Base-by-base conservation (phyloP, 2,888 invertebrate genomes). In the Lordiphosa andalusiaca region DNA sequence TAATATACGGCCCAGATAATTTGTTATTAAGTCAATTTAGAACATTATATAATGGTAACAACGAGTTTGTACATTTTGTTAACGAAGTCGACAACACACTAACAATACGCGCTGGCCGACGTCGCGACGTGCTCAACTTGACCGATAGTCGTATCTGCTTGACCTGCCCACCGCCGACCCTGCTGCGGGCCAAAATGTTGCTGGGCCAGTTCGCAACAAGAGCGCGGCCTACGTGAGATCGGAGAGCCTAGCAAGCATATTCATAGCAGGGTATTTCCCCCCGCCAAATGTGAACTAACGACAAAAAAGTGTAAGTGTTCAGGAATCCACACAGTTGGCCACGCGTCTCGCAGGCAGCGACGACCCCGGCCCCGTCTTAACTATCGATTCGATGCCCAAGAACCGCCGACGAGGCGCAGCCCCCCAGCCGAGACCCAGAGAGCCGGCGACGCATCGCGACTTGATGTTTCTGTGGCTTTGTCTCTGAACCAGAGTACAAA, bases 81-180 rank as follows among this genome's bases (percentile, higher is more conserved):
- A 48, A 19, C 56, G 44, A 9, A 19, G 10, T 30, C 16, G 40
- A 53, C 35, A 48, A 54, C n/a, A 44, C 48, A 55, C 54, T 36
- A 60, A 37, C 38, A 40, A 63, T 49, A 46, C 48, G 44, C 68
- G 55, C 52, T 46, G 50, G 25, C 23, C 44, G 41, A 58, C 41
- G 68, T 73, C 67, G 67, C 41, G 68, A 75, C 67, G 67, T 61
- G 81, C 62, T 75, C 63, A 75, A 71, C 80, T 81, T 80, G 80
- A 76, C 82, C 80, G 82, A 71, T 75, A 62, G 72, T 49, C 62
- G 41, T 40, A 42, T 46, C 66, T 61, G 58, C 59, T 60, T 81
- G 78, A 81, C 82, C 73, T 63, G 75, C 55, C 53, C 33, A 40
- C 10, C 67, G 60, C 10, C 67, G 60, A 61, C 70, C 65, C 66